These are phyloP conservation scores for Peromyscus californicus DNA, from an alignment of 2,113 vertebrate genomes.

Conservation along the genomic window DNA sequence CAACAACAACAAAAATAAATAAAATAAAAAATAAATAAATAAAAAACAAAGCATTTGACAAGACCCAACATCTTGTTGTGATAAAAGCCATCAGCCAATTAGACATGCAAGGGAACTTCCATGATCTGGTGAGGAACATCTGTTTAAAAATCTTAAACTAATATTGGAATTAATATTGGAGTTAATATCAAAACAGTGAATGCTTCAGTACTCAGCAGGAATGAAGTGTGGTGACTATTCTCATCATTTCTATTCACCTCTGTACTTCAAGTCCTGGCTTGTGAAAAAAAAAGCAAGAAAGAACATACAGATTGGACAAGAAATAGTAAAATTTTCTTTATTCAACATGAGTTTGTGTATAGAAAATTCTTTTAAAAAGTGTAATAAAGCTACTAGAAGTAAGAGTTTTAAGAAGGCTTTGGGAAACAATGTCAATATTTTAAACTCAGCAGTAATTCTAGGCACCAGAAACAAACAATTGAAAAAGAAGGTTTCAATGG, in stretches of 20 bases:
- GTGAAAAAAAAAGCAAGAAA: not conserved
- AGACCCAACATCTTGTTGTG: not conserved
- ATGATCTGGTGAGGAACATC: not conserved
- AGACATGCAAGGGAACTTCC: not conserved
- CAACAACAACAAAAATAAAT: too few relatives aligned
- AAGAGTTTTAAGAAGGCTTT: not conserved
- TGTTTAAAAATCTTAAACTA: constrained; percentile 31
- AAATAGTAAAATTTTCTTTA: constrained; percentile 28
- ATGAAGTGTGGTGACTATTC: not conserved
- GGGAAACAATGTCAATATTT: not conserved
- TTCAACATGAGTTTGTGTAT: not conserved
- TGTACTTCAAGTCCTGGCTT: not conserved
- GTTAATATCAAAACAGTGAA: not conserved
- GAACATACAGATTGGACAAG: not conserved
- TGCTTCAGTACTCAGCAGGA: constrained; percentile 7
- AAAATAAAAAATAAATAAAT: too few relatives aligned
- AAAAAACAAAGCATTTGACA: not conserved
- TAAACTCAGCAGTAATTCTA: constrained; percentile 35
- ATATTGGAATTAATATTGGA: constrained; percentile 12
- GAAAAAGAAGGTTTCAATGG: not conserved
- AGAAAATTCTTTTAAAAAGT: not conserved
- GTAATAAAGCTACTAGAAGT: not conserved
- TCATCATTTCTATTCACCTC: not conserved
- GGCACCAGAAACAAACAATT: not conserved
- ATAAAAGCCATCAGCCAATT: not conserved